Conservation (phyloP, 2,888 invertebrate genomes). For the Meteorus colon region DNA sequence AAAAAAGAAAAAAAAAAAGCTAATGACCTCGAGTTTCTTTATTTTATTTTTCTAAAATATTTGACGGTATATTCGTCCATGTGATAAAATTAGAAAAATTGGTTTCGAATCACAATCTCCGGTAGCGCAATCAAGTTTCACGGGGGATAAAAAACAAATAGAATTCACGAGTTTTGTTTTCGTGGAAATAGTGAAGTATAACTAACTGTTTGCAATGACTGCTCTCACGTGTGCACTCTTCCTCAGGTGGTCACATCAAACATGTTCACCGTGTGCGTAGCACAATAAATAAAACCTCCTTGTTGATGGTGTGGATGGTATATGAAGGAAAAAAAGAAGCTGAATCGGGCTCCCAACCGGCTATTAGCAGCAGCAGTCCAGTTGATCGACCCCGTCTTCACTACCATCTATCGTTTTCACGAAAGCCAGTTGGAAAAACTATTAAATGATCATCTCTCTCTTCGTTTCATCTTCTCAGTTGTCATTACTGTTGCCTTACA, state of each 20-base stretch:
- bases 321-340: conserved; percentile 50
- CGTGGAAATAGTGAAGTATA: background rate
- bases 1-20: conserved; percentile 14
- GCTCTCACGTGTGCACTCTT: conserved; percentile 6
- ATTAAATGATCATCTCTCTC: background rate
- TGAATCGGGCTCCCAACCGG: conserved; percentile 54
- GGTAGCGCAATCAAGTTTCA: background rate
- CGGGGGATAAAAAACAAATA: background rate
- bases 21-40: conserved; percentile 26
- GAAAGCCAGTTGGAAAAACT: conserved; percentile 32
- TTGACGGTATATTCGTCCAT: background rate
- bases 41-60: background rate
- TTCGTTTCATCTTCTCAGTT: background rate
- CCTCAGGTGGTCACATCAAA: conserved; percentile 15
- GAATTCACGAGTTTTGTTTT: background rate
- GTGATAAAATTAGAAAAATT: conserved; percentile 18
- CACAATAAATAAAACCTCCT: conserved; percentile 6
- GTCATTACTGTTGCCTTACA: background rate
- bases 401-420: conserved; percentile 42
- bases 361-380: conserved; percentile 55
- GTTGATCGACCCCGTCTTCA: conserved; percentile 55
- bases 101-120: background rate
- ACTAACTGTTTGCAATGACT: conserved; percentile 14
- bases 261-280: background rate
- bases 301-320: background rate